Conservation (phyloP, 1,140 invertebrate species). For the Caerostris extrusa region DNA sequence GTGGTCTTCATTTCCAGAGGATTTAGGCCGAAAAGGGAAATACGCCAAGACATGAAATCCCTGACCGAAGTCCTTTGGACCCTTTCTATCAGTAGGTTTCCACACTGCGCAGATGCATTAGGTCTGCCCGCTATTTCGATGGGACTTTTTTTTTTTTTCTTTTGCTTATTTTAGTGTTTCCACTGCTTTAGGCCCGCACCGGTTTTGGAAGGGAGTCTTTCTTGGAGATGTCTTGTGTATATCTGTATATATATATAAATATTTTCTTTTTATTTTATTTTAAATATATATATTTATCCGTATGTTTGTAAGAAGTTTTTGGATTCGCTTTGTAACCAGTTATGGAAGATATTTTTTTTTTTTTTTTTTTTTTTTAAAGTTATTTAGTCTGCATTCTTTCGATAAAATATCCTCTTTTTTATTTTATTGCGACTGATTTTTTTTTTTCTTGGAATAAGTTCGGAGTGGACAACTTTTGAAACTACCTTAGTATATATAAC, state of each 20-base stretch:
- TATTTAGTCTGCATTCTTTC: slow-evolving; percentile 72
- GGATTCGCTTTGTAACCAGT: slow-evolving; percentile 71
- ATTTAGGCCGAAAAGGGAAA: slow-evolving; percentile 72
- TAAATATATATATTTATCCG: slow-evolving; percentile 76
- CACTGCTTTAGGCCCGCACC: slow-evolving; percentile 15
- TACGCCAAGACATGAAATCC: slow-evolving; percentile 63
- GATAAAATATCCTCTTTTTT: slow-evolving; percentile 53
- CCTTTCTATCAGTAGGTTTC: slow-evolving; percentile 62
- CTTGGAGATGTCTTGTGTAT: not conserved
- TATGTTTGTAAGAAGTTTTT: slow-evolving; percentile 48
- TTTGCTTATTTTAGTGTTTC: slow-evolving; percentile 30
- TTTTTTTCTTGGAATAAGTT: slow-evolving; percentile 10
- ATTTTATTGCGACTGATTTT: not conserved
- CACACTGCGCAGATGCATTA: slow-evolving; percentile 59
- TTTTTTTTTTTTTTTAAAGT: not conserved
- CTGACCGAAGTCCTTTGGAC: slow-evolving; percentile 62
- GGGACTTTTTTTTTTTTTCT: not conserved
- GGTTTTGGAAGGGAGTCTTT: not conserved
- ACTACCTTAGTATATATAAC: not conserved
- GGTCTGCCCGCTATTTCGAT: not conserved
- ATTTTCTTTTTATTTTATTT: not conserved
- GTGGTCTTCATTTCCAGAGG: slow-evolving; percentile 77
- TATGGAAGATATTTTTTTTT: slow-evolving; percentile 57
- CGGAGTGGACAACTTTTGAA: slow-evolving; percentile 48
- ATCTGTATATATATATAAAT: not conserved